Percentiles rank a stretch among this genome's conserved stretches.
phyloP scores from a whole-genome alignment of 2,888 invertebrate genomes.

The Phorcus lineatus region DNA sequence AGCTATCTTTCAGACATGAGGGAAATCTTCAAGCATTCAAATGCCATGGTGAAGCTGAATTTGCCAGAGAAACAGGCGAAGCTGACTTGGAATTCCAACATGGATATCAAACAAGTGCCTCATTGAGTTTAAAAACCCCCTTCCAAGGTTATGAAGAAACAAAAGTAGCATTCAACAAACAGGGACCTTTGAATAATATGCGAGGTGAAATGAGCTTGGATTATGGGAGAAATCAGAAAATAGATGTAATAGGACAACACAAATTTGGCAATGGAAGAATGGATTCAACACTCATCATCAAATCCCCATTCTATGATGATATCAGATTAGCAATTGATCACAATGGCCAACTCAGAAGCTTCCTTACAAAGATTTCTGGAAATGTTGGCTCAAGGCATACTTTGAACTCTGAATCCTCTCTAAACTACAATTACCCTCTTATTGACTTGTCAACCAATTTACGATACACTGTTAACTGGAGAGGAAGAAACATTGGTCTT shows the following conservation, averaged over 20 bases:
- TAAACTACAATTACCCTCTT: not conserved
- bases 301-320: slow-evolving; percentile 43
- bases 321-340: slow-evolving; percentile 34
- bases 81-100: slow-evolving; percentile 32
- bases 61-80: slow-evolving; percentile 15
- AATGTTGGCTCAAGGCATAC: slow-evolving; percentile 3
- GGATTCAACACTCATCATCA: slow-evolving; percentile 30
- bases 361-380: slow-evolving; percentile 30
- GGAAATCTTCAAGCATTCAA: slow-evolving; percentile 51
- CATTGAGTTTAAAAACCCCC: slow-evolving; percentile 29
- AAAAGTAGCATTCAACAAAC: slow-evolving; percentile 12
- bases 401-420: not conserved
- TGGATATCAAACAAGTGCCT: slow-evolving; percentile 31
- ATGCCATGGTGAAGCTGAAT: slow-evolving; percentile 44
- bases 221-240: slow-evolving; percentile 7
- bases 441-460: slow-evolving; percentile 8
- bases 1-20: slow-evolving; percentile 49
- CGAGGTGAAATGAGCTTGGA: not conserved
- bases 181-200: not conserved
- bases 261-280: not conserved
- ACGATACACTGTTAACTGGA: not conserved
- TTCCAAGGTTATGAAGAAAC: slow-evolving; percentile 31
- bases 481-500: slow-evolving; percentile 4
- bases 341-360: slow-evolving; percentile 40
- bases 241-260: slow-evolving; percentile 8